Evolutionary conservation across 2,888 invertebrate genomes (phyloP), one percentile per base, ranked within the genome.

Genomic region (Brenthis hecate): DNA sequence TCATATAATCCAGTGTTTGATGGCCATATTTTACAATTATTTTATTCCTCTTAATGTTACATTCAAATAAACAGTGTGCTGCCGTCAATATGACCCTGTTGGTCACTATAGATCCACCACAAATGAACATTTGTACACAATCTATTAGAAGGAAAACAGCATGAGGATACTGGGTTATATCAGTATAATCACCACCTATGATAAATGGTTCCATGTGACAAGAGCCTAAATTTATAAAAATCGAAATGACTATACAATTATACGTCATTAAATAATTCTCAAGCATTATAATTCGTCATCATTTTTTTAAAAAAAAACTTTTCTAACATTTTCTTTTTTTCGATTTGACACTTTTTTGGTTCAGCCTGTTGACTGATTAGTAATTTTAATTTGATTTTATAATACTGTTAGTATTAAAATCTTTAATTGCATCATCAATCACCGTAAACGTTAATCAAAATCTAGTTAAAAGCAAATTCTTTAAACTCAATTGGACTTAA

Each of bases 101-200:
- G 3, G 74, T 79, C 1, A 81, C 43, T 2, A 81, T 70, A 0
- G 80, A 79, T 0, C 76, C 75, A 0, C 80, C 79, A 64, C 81
- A 81, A 6, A 73, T 51, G 11, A n/a, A 74, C 0, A 62, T 53
- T 0, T 57, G 51, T 0, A 14, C 16, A 73, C 76, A 74, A 54
- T 66, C n/a, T 56, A 80, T 65, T 54, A 73, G 65, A 43, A 81
- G 62, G 56, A 73, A 73, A 0, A 73, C 75, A 0, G 76, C 69
- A 58, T 78, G 77, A 1, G 77, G 28, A 28, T 28, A 28, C 28
- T 28, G 28, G 0, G 5, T 36, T 36, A 36, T 36, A 8, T 36
- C 36, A 36, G 36, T 36, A 6, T 36, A 36, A 6, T 36, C 36
- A 36, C 36, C 36, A 6, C 8, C 8, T 36, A 28, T 28, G 28